Evolutionary conservation across 2,888 invertebrate genomes (phyloP), one percentile per base, ranked within the genome.

Genomic region (Amphipyra tragopoginis): DNA sequence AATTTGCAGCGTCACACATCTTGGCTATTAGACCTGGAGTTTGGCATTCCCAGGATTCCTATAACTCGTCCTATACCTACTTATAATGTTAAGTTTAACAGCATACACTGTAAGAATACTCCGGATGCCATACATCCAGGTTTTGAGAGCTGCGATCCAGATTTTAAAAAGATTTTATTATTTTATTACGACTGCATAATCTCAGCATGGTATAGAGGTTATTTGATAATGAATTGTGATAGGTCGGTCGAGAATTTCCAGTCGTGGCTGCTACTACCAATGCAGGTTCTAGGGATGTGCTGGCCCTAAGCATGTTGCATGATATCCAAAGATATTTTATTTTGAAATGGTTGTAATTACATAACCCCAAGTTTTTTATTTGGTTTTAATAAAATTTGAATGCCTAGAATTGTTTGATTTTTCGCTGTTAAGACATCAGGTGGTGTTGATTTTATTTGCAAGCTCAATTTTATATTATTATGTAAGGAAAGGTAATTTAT

Each of bases 21-120:
- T 38, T 92, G 92, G 92, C 75, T 93, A 38, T 73, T 92, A 55
- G 93, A 93, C 70, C 76, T 93, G 14, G 92, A 92, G 63, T 90
- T 89, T 64, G 92, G 92, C 10, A 68, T 90, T 8, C 88, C 89
- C 0, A 88, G 77, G 62, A 68, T 59, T 29, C 80, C 86, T 15
- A 78, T 84, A 2, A 84, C 85, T 0, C 85, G 90, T 44, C 82
- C 83, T 0, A 82, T 91, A 40, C 87, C 93, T 2, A 74, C 78
- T 2, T 93, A 92, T 40, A 86, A 90, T 72, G 86, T 89, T 0
- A 86, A 88, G 43, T 82, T 75, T 42, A 89, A 90, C 39, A 90
- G 87, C 58, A 82, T 93, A 13, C 77, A 86, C 59, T 91, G 92
- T 61, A 90, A 85, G 65, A 89, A 89, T 58, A 74, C 86, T 14